These are phyloP conservation scores for Ondatra zibethicus DNA, from an alignment of 2,113 vertebrate species.

Conservation along the genomic window DNA sequence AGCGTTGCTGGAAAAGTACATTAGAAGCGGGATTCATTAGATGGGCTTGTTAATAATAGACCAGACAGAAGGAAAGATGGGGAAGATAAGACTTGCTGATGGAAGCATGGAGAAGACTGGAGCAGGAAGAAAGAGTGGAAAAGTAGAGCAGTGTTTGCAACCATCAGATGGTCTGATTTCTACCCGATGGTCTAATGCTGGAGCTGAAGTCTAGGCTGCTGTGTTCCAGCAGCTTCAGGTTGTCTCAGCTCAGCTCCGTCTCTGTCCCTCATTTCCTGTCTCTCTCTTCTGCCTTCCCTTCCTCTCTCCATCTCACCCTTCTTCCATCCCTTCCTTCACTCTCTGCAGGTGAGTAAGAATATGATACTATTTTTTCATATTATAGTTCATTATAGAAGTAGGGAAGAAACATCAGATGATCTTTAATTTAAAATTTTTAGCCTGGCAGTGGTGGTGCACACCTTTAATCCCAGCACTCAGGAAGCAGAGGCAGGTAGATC, in stretches of 20 bases:
- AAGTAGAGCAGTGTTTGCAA: background rate
- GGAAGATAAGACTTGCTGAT: background rate
- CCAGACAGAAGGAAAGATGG: background rate
- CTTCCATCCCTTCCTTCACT: too few species aligned
- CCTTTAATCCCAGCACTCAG: background rate
- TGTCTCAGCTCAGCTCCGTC: background rate
- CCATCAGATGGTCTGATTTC: background rate
- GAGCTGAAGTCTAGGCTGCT: background rate
- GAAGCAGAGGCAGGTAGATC: background rate
- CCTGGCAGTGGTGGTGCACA: background rate
- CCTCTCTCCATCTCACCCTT: background rate
- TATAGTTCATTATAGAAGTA: background rate
- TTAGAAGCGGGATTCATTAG: background rate
- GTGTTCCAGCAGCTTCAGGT: background rate
- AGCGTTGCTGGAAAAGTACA: background rate
- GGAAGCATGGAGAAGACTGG: background rate
- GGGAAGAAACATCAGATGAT: background rate
- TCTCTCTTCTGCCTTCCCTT: too few species aligned
- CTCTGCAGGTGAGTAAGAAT: background rate
- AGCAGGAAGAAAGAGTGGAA: too few species aligned
- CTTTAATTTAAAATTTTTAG: background rate
- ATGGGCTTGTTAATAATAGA: background rate
- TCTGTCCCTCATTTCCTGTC: background rate
- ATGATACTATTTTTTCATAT: background rate
- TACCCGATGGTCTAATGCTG: background rate